Evolutionary conservation across 2,888 invertebrate genomes (phyloP).

Genomic region (Phaedon cochleariae): DNA sequence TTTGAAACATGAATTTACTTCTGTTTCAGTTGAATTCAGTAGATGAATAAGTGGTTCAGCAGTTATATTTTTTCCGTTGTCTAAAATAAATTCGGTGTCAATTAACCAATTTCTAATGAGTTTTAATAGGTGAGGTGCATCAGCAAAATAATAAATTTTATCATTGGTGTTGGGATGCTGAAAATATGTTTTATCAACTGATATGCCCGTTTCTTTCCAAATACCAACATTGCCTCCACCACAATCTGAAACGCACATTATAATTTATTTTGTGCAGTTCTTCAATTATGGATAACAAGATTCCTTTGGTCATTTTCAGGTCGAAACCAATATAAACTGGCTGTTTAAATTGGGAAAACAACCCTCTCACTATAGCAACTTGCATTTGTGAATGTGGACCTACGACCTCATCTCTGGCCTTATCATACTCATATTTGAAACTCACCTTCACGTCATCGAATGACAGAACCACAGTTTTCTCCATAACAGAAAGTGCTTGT

Average conservation of each 20-base stretch:
- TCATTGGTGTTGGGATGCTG: too few relatives aligned
- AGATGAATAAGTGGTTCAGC: too few relatives aligned
- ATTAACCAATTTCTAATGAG: too few relatives aligned
- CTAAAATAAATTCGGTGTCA: too few relatives aligned
- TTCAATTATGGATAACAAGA: background rate
- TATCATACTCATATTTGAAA: slow-evolving; percentile 18
- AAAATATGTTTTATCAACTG: too few relatives aligned
- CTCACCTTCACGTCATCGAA: slow-evolving; percentile 44
- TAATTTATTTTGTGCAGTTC: too few relatives aligned
- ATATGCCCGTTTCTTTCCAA: too few relatives aligned
- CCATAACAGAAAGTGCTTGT: slow-evolving; percentile 18
- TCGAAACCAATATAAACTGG: slow-evolving; percentile 15
- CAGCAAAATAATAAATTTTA: too few relatives aligned
- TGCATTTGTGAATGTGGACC: slow-evolving; percentile 7
- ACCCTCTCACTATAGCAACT: slow-evolving; percentile 14
- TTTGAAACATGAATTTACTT: too few relatives aligned
- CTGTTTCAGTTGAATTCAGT: background rate
- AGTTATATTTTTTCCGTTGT: too few relatives aligned
- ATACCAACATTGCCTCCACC: background rate
- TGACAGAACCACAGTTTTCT: slow-evolving; percentile 35
- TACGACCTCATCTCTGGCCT: slow-evolving; percentile 7
- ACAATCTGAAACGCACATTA: too few relatives aligned
- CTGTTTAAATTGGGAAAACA: slow-evolving; percentile 11
- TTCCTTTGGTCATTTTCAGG: background rate
- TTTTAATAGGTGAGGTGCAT: too few relatives aligned